These are phyloP conservation scores for Pantelozetes paolii DNA, from an alignment of 2,888 invertebrate genomes.

Conservation along the genomic window DNA sequence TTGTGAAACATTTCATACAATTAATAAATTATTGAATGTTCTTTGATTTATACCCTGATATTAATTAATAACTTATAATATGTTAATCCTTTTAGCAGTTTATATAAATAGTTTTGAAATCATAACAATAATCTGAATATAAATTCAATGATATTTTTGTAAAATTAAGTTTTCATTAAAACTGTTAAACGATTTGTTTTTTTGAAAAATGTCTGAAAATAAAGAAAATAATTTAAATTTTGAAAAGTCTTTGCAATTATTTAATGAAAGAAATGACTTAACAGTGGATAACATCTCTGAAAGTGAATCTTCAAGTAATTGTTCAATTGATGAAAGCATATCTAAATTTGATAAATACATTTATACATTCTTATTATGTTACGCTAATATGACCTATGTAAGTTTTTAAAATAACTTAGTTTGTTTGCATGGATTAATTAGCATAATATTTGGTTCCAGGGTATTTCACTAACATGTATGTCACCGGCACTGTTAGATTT, in stretches of 20 bases:
- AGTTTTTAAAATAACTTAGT: conserved; percentile 10
- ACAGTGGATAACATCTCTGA: not conserved
- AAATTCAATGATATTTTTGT: not conserved
- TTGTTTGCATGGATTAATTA: no score
- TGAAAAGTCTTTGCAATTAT: not conserved
- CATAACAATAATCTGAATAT: conserved; percentile 14
- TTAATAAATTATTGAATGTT: no score
- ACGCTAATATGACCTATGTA: conserved; percentile 10
- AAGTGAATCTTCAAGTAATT: not conserved
- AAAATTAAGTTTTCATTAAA: not conserved
- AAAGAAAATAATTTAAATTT: not conserved
- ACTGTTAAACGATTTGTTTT: not conserved
- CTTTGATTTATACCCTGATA: no score
- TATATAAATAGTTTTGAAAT: not conserved
- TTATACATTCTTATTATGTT: conserved; percentile 15
- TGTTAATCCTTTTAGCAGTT: no score
- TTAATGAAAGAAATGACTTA: not conserved
- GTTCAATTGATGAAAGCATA: not conserved
- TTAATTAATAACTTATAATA: no score
- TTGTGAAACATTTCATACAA: no score
- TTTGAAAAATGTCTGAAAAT: not conserved
- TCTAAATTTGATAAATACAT: conserved; percentile 27
- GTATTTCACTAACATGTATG: conserved; percentile 8
- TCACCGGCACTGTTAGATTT: conserved; percentile 20
- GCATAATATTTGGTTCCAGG: not conserved